Base-by-base conservation (phyloP, 2,797 vertebrate species). In the Sebastes umbrosus region DNA sequence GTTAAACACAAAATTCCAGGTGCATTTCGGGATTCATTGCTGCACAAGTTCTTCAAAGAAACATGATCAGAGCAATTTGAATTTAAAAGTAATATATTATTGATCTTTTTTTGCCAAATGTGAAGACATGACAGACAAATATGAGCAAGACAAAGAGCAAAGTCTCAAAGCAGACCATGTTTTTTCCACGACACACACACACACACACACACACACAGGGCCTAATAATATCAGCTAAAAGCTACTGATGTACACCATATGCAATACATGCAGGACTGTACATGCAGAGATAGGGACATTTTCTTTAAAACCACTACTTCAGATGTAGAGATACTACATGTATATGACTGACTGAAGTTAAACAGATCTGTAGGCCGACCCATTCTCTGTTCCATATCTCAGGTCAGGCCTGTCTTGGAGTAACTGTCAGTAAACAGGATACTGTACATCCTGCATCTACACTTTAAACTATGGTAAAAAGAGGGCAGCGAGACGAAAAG, bases 401-500 rank as follows among this genome's bases (percentile, higher is more conserved):
- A 77, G 59, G 59, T 87, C 87, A 78, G 70, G 64, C 50, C 62
- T 79, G 67, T 69, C 67, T 62, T 55, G 60, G 64, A 75, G 66
- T 25, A 69, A 29, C 74, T 85, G 75, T 79, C 83, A 74, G 52
- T 87, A 81, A 90, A 93, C 86, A 84, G 84, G 85, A 90, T 80
- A 43, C 39, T 43, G 39, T 43, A 76, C 43, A 34, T 67, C 68
- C 83, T 32, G 72, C 59, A 83, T 88, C 77, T 73, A 77, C 29
- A 73, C 62, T 84, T 85, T 58, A 66, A 75, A 82, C 59, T 75
- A 13, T 55, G 69, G 65, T n/a, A 7, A 16, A 71, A 71, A 73
- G 5, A 60, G 12, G 6, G 4, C 4, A 32, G 22, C 1, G 1
- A 11, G 55, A 59, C 3, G n/a, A 64, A 32, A 55, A 50, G n/a